A percentile compares a stretch with the other conserved stretches of the same genome.
These are phyloP conservation scores for Drosophila pachea DNA, from an alignment of 1,140 invertebrate species.

Conservation along the genomic window DNA sequence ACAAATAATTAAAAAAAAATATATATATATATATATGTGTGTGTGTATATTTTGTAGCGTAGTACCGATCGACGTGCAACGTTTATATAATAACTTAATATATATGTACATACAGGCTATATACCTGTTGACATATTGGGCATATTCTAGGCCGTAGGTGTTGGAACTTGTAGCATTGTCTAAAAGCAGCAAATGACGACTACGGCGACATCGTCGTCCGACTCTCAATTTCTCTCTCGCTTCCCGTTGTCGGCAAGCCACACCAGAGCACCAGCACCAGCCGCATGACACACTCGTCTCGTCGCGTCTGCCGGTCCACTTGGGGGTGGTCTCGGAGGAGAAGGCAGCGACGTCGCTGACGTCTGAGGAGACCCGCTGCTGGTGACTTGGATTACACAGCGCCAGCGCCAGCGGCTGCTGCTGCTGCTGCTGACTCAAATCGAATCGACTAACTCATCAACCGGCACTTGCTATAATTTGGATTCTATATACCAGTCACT, in stretches of 20 bases:
- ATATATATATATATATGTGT: conserved; percentile 16
- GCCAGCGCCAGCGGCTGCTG: conserved; percentile 19
- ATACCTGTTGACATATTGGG: conserved; percentile 76
- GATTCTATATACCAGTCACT: neutral
- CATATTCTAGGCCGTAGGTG: conserved; percentile 76
- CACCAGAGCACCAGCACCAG: conserved; percentile 55
- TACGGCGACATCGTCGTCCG: conserved; percentile 12
- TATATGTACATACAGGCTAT: conserved; percentile 25
- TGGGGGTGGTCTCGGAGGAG: conserved; percentile 8
- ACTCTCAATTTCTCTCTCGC: conserved; percentile 4
- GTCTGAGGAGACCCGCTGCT: conserved; percentile 23
- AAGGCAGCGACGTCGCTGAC: conserved; percentile 5
- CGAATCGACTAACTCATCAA: conserved; percentile 53
- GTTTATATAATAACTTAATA: conserved; percentile 29
- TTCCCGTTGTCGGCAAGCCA: conserved; percentile 10
- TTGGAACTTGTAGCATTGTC: conserved; percentile 76
- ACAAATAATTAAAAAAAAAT: neutral
- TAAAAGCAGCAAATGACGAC: conserved; percentile 75
- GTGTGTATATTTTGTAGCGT: conserved; percentile 30
- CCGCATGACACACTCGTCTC: conserved; percentile 64
- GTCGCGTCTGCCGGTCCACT: conserved; percentile 11
- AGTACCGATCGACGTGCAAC: neutral
- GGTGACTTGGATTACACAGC: conserved; percentile 54
- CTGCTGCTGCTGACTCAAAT: conserved; percentile 57
- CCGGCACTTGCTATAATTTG: conserved; percentile 58